These are phyloP conservation scores for Rhysida immarginata DNA, from an alignment of 1,140 invertebrate species.

Conservation along the genomic window DNA sequence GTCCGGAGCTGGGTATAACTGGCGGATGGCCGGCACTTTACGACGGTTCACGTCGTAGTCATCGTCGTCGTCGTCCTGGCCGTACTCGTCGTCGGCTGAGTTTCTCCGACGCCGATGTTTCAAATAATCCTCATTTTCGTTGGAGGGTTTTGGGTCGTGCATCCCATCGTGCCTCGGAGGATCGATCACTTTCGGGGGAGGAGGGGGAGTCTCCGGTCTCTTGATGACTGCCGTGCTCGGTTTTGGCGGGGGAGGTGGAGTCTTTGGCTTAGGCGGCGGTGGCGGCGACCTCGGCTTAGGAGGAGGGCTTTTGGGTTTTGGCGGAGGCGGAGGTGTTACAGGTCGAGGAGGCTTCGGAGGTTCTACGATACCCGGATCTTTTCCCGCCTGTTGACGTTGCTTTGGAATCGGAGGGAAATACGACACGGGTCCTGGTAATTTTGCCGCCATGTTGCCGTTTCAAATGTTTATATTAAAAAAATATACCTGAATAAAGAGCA, in stretches of 20 bases:
- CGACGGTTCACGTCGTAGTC: background rate
- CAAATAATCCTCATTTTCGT: background rate
- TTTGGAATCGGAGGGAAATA: background rate
- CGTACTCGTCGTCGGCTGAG: background rate
- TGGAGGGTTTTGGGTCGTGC: background rate
- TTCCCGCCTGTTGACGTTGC: background rate
- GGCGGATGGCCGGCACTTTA: background rate
- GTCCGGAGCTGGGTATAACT: too few species aligned
- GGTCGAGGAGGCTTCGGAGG: background rate
- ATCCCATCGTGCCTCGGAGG: background rate
- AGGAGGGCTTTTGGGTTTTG: background rate
- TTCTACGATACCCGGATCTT: background rate
- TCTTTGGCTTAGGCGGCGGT: background rate
- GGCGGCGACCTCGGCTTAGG: background rate
- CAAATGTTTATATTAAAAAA: too few species aligned
- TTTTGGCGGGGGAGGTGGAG: constrained; percentile 1
- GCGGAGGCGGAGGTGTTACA: background rate
- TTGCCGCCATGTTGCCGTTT: background rate
- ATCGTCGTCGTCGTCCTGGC: background rate
- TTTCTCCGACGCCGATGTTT: background rate
- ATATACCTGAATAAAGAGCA: too few species aligned
- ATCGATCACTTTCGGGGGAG: background rate
- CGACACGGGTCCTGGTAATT: background rate
- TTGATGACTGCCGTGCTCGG: background rate
- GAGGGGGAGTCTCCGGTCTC: background rate